Percentiles rank a stretch among this genome's conserved stretches.
These are phyloP conservation scores for Cordylochernes scorpioides DNA, from an alignment of 2,888 invertebrate genomes.

Conservation along the genomic window DNA sequence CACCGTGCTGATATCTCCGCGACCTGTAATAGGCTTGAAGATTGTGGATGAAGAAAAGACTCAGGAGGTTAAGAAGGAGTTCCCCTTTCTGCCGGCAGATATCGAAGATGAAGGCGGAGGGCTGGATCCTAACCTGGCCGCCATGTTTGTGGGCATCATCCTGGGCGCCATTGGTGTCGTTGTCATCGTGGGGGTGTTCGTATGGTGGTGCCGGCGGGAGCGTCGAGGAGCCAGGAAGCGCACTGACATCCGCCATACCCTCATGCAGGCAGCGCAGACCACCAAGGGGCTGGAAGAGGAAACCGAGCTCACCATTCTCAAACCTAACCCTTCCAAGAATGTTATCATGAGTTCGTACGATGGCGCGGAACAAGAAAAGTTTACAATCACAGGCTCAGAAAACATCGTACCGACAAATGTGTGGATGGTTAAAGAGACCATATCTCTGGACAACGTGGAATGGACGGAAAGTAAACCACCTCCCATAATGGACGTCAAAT, in stretches of 20 bases:
- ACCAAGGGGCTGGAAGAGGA: slow-evolving; percentile 8
- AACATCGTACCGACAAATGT: slow-evolving; percentile 10
- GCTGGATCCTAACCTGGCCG: slow-evolving; percentile 5
- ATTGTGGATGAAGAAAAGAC: slow-evolving; percentile 11
- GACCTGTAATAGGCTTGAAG: slow-evolving; percentile 10
- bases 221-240: slow-evolving; percentile 7
- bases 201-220: slow-evolving; percentile 8
- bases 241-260: slow-evolving; percentile 8
- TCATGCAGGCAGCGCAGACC: slow-evolving; percentile 7
- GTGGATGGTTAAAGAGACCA: slow-evolving; percentile 10
- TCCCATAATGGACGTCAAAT: slow-evolving; percentile 4
- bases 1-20: slow-evolving; percentile 10
- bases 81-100: too few species aligned
- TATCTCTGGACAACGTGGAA: too few species aligned
- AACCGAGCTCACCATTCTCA: slow-evolving; percentile 9
- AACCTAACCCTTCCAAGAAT: slow-evolving; percentile 6
- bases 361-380: slow-evolving; percentile 2
- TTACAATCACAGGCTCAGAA: too few species aligned
- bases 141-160: slow-evolving; percentile 10
- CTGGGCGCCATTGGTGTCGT: slow-evolving; percentile 9
- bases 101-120: slow-evolving; percentile 5
- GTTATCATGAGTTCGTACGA: slow-evolving; percentile 7
- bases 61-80: slow-evolving; percentile 11
- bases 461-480: too few species aligned
- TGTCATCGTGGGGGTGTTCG: slow-evolving; percentile 6